A percentile compares a stretch with the other conserved stretches of the same genome.
phyloP scores from a whole-genome alignment of 2,113 vertebrate genomes.

The Heptranchias perlo region DNA sequence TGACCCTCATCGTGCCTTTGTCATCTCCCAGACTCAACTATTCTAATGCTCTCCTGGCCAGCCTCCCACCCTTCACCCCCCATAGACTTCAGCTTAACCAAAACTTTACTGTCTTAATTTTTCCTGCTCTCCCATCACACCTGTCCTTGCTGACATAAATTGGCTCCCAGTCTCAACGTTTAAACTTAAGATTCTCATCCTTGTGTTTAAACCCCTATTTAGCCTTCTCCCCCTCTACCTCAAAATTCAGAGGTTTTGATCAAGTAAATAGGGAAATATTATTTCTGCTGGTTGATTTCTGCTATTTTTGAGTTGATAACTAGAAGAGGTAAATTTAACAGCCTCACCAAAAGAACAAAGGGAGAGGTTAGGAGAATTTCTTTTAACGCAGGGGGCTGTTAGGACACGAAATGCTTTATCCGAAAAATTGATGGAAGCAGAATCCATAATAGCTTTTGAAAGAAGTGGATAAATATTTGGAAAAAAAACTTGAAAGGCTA shows the following conservation, averaged over 20 bases:
- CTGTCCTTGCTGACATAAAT: too few relatives aligned
- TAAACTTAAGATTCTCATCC: not conserved
- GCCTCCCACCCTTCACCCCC: not conserved
- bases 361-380: not conserved
- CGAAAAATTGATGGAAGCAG: not conserved
- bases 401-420: not conserved
- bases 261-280: not conserved
- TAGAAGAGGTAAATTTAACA: not conserved
- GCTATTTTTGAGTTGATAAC: not conserved
- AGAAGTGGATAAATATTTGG: too few relatives aligned
- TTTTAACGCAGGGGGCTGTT: not conserved
- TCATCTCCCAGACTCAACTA: not conserved
- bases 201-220: not conserved
- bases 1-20: not conserved
- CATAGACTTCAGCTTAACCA: not conserved
- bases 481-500: not conserved
- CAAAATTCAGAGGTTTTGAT: not conserved
- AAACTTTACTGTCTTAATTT: not conserved
- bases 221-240: not conserved
- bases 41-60: not conserved
- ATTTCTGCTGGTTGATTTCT: not conserved
- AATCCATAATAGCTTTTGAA: not conserved
- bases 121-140: too few relatives aligned
- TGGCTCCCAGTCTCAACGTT: not conserved
- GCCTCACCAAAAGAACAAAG: not conserved